Conservation (phyloP, 2,888 invertebrate species). For the Scaptomyza cyrtandrae region DNA sequence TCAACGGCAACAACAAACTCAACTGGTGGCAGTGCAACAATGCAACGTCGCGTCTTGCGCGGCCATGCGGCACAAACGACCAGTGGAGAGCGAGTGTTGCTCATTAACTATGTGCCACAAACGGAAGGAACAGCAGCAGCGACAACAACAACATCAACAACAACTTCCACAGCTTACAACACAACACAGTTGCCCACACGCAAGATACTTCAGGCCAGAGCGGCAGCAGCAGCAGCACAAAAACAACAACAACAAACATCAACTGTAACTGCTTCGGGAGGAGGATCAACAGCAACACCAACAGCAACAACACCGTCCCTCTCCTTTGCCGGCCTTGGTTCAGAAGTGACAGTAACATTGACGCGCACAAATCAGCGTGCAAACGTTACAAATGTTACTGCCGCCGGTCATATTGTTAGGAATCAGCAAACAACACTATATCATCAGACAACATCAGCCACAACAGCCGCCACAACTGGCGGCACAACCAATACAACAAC, state of each 20-base stretch:
- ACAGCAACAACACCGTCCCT: conserved; percentile 67
- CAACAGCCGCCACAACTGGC: conserved; percentile 44
- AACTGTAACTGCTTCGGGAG: conserved; percentile 49
- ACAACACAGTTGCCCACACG: conserved; percentile 72
- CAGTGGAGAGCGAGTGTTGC: conserved; percentile 79
- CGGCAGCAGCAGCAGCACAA: conserved; percentile 57
- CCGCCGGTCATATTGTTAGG: conserved; percentile 83
- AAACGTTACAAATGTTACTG: conserved; percentile 67
- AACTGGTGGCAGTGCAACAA: conserved; percentile 52
- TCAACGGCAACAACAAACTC: conserved; percentile 44
- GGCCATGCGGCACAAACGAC: conserved; percentile 82
- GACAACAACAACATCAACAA: conserved; percentile 48
- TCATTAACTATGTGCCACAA: conserved; percentile 82
- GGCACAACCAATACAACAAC: conserved; percentile 39
- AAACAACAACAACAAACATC: conserved; percentile 36
- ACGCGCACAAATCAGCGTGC: conserved; percentile 76
- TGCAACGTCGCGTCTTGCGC: conserved; percentile 77
- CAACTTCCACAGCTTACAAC: conserved; percentile 52
- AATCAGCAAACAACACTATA: conserved; percentile 69
- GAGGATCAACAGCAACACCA: conserved; percentile 35
- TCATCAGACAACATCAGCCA: conserved; percentile 54
- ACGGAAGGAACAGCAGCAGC: conserved; percentile 43
- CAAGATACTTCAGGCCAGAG: conserved; percentile 74
- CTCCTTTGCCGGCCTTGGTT: conserved; percentile 82
- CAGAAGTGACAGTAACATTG: conserved; percentile 82